These are phyloP conservation scores for Hipposideros armiger DNA, from an alignment of 2,113 vertebrate species.

Conservation along the genomic window DNA sequence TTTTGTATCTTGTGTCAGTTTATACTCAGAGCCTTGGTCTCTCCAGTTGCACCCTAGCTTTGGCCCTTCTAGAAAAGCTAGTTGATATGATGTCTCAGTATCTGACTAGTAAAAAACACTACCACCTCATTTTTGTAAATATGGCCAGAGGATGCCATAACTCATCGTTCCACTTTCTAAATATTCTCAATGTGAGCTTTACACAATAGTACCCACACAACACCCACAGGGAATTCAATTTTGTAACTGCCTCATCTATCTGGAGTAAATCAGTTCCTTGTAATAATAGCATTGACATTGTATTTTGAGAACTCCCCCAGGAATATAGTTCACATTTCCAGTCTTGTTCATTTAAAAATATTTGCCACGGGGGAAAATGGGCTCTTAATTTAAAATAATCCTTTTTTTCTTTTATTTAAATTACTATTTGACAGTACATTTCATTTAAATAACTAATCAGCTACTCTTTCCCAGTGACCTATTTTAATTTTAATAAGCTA, in stretches of 20 bases:
- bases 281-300: background rate
- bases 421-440: slow-evolving; percentile 27
- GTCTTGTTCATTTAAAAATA: slow-evolving; percentile 38
- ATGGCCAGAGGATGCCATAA: background rate
- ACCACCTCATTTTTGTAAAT: background rate
- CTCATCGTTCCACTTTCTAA: background rate
- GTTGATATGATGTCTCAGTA: background rate
- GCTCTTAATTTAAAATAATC: background rate
- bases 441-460: slow-evolving; percentile 31
- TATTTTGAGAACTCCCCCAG: background rate
- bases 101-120: background rate
- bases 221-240: background rate
- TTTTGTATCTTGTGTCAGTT: background rate
- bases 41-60: background rate
- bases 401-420: slow-evolving; percentile 27
- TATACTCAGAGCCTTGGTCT: background rate
- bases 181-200: background rate
- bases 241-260: background rate
- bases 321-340: background rate
- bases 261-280: background rate
- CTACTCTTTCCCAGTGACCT: slow-evolving; percentile 14
- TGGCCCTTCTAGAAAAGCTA: background rate
- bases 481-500: background rate
- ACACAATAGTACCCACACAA: background rate
- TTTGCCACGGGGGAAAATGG: background rate